Evolutionary conservation across 2,888 invertebrate genomes (phyloP).

Genomic region (Lacanobia oleracea): DNA sequence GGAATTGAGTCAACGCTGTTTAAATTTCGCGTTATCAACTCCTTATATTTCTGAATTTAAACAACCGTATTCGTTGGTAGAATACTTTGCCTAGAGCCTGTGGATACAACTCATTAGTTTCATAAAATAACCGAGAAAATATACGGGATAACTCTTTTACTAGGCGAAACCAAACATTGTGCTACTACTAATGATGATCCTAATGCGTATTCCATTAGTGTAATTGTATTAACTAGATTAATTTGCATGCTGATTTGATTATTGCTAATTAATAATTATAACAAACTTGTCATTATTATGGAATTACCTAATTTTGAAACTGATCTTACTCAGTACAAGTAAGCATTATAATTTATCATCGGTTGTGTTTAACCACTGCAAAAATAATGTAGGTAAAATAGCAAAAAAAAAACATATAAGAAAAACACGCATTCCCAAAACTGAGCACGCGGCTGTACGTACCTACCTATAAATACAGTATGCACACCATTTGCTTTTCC

Average conservation of each 20-base stretch:
- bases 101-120: neutral
- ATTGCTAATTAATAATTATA: slow-evolving; percentile 9
- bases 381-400: neutral
- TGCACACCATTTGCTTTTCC: slow-evolving; percentile 30
- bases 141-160: neutral
- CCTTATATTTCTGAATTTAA: too few relatives aligned
- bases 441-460: slow-evolving; percentile 36
- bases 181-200: neutral
- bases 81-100: too few relatives aligned
- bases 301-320: neutral
- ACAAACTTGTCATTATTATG: neutral
- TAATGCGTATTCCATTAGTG: slow-evolving; percentile 13
- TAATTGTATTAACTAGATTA: slow-evolving; percentile 21
- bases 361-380: neutral
- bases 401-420: too few relatives aligned
- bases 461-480: neutral
- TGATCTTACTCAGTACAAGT: neutral
- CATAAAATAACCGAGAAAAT: neutral
- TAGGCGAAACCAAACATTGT: neutral
- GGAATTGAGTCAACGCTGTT: too few relatives aligned
- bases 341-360: neutral
- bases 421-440: neutral
- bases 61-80: too few relatives aligned
- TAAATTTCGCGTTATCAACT: too few relatives aligned
- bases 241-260: slow-evolving; percentile 32